Evolutionary conservation across 2,113 vertebrate genomes (phyloP), one percentile per base, ranked within the genome.

Genomic region (Dolichallabes microphthalmus): DNA sequence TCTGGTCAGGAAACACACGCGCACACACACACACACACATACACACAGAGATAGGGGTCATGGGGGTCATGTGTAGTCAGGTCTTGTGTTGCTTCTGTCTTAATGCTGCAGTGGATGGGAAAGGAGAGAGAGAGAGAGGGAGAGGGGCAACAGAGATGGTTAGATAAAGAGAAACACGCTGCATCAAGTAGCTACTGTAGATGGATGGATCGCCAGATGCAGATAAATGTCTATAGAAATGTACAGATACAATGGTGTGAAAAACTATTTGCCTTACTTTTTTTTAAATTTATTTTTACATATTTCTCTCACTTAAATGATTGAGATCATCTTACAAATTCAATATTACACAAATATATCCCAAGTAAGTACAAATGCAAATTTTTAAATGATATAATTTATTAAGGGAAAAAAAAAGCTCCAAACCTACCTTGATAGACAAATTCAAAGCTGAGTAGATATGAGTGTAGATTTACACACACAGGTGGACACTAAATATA

Each of bases 1-100:
- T 98, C 97, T 14, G 97, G 97, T 97, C 86, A 93, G 95, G 50
- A 35, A 85, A 11, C 58, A 20, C 60, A 17, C 17, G 19, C 66
- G 19, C 30, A 35, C 30, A 35, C 7, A 69, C 66, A 66, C 25
- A 64, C 61, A 66, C 30, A 35, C 7, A 69, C 66, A 66, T 9
- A 64, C 61, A 66, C 66, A 69, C 17, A 20, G 1, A 30, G 30
- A 17, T 35, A 69, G 66, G 17, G 19, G 66, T 8, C 66, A 35
- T 35, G 15, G 27, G 30, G 30, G 66, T 32, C 30, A 35, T 69
- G 17, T 69, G 15, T 20, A 39, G 8, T 32, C 64, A 10, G 27
- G 30, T 71, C 35, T 32, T 22, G 3, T 39, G 22, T 71, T 22
- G 19, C 9, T 4, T 32, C 66, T 39, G 66, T 9, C 2, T 20